Conservation (phyloP, 2,113 vertebrate species). For the Boleophthalmus pectinirostris region DNA sequence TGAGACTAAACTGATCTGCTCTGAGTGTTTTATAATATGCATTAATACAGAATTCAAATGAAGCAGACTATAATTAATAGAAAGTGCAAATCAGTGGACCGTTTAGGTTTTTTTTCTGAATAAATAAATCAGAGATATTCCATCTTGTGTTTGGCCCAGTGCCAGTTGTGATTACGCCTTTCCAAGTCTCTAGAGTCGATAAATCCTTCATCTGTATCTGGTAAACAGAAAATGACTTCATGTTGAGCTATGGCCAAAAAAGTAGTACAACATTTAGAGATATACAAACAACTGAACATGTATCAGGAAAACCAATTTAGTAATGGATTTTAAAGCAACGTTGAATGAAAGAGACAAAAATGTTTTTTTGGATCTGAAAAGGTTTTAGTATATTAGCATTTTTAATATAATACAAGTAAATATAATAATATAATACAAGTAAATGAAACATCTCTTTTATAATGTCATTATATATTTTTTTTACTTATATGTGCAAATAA, state of each 20-base stretch:
- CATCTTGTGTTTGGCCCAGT: constrained; percentile 28
- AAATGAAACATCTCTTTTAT: no score
- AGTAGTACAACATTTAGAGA: constrained; percentile 5
- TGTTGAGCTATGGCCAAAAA: constrained; percentile 43
- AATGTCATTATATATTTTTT: no score
- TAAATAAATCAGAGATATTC: constrained; percentile 44
- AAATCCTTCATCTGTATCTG: constrained; percentile 46
- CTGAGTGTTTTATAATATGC: constrained; percentile 41
- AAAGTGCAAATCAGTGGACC: constrained; percentile 45
- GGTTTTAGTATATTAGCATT: neutral
- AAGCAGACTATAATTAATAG: constrained; percentile 36
- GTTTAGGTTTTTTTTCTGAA: constrained; percentile 50
- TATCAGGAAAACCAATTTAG: neutral
- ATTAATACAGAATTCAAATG: constrained; percentile 47
- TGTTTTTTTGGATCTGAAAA: neutral
- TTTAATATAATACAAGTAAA: neutral
- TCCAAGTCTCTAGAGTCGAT: constrained; percentile 40
- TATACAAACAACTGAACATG: constrained; percentile 6
- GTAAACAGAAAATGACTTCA: constrained; percentile 43
- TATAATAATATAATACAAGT: neutral
- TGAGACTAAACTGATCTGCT: constrained; percentile 35
- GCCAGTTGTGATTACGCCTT: constrained; percentile 48
- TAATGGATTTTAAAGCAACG: constrained; percentile 1
- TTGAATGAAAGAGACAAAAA: neutral
- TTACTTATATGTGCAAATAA: no score